These are phyloP conservation scores for Ochotona princeps DNA, from an alignment of 2,113 vertebrate species.

Conservation along the genomic window DNA sequence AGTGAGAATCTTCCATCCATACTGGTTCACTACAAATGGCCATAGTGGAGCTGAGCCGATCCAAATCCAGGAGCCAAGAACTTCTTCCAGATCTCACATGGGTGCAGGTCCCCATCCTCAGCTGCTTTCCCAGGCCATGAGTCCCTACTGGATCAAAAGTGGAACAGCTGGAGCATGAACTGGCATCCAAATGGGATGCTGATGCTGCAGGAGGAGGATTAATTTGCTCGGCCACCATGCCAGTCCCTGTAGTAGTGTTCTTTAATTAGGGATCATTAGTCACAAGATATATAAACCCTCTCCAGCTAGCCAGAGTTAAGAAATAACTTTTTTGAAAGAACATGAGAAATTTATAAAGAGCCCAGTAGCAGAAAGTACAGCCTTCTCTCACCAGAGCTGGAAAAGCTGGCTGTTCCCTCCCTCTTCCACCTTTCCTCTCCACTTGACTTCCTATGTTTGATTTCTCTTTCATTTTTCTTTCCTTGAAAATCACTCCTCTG, in stretches of 20 bases:
- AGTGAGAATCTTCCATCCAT: too few relatives aligned
- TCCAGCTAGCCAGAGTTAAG: conserved; percentile 32
- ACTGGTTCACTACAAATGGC: too few relatives aligned
- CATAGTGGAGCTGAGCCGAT: too few relatives aligned
- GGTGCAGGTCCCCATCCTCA: too few relatives aligned
- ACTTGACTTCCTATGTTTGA: background rate
- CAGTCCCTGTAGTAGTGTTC: background rate
- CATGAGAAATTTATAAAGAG: background rate
- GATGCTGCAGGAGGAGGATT: too few relatives aligned
- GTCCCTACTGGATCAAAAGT: too few relatives aligned
- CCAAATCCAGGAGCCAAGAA: too few relatives aligned
- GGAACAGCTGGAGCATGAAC: too few relatives aligned
- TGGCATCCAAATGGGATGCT: too few relatives aligned
- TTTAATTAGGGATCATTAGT: background rate
- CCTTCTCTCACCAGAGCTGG: background rate
- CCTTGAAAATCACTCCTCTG: background rate
- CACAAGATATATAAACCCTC: conserved; percentile 4
- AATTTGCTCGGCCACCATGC: too few relatives aligned
- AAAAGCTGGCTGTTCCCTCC: background rate
- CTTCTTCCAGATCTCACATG: too few relatives aligned
- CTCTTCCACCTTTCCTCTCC: conserved; percentile 21
- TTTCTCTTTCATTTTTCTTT: conserved; percentile 4
- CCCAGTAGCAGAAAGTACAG: background rate
- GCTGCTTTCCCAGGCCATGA: too few relatives aligned
- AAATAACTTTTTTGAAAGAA: conserved; percentile 29